Base-by-base conservation (phyloP, 2,888 invertebrate genomes). In the Drosophila diplacantha region DNA sequence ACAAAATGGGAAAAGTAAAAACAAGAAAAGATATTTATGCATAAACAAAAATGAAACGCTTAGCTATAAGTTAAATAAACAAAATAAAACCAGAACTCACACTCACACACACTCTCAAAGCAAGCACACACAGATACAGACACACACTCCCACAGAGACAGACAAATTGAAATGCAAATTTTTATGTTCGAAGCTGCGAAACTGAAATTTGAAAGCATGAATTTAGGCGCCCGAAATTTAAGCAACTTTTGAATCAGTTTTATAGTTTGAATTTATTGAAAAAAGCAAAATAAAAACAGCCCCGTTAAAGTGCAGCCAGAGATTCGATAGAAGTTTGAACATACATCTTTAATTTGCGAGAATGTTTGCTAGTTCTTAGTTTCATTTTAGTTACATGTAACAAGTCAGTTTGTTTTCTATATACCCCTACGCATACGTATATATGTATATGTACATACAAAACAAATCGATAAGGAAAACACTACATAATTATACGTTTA, bases 61-160 rank as follows among this genome's bases (percentile, higher is more conserved):
- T 81, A 81, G 85, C 60, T 84, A 69, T 81, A 80, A 80, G 80
- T 79, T 81, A 73, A 84, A 81, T 75, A 77, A 80, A 77, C 60
- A 54, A 70, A 70, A 50, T 47, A 78, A 50, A 81, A 69, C 66
- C 56, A 72, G 39, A 66, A 66, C 59, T 68, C 52, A 24, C 52
- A 24, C 24, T 61, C 57, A 63, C 57, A 69, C 60, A 69, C 60
- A 65, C 57, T 39, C 53, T 62, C 43, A 65, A 43, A 34, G n/a
- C 43, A 68, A 29, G 66, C 24, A 63, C 37, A 47, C 41, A 59
- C 24, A 56, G 31, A 56, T 29, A 64, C 49, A 49, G 39, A 43
- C 43, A 59, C 16, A 26, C 37, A 47, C 41, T 56, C 24, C 22
- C 22, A 22, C 49, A 56, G 31, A 56, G 46, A 64, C 46, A 47